Evolutionary conservation across 1,140 invertebrate genomes (phyloP).

Genomic region (Scaptodrosophila lebanonensis): DNA sequence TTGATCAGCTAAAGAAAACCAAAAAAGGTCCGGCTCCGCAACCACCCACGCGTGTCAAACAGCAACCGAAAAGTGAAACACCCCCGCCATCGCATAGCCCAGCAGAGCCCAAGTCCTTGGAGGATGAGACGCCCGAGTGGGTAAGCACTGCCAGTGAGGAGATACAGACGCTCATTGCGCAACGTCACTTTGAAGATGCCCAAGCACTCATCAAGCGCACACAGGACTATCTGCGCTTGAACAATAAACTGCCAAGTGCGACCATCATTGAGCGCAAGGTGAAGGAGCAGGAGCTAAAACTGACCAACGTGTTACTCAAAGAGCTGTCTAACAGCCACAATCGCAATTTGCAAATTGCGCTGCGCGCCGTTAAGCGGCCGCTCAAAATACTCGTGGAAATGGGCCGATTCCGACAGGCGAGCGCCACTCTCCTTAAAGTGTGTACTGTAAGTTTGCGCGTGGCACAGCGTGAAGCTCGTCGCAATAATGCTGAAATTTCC

Average conservation of each 20-base stretch:
- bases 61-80: slow-evolving; percentile 67
- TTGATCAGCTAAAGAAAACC: slow-evolving; percentile 81
- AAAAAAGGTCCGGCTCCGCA: slow-evolving; percentile 78
- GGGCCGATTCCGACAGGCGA: slow-evolving; percentile 60
- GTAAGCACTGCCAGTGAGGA: slow-evolving; percentile 94
- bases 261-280: slow-evolving; percentile 79
- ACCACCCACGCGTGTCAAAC: slow-evolving; percentile 80
- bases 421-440: slow-evolving; percentile 63
- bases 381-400: slow-evolving; percentile 88
- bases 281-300: slow-evolving; percentile 85
- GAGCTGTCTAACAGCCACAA: slow-evolving; percentile 92
- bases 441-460: slow-evolving; percentile 63
- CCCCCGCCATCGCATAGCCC: slow-evolving; percentile 47
- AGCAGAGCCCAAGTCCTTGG: slow-evolving; percentile 78
- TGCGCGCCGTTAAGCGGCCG: slow-evolving; percentile 90
- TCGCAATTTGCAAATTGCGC: slow-evolving; percentile 94
- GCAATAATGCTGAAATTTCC: slow-evolving; percentile 72
- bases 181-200: slow-evolving; percentile 97
- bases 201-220: slow-evolving; percentile 90
- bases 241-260: slow-evolving; percentile 36
- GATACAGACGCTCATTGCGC: slow-evolving; percentile 97
- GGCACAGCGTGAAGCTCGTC: slow-evolving; percentile 67
- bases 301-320: slow-evolving; percentile 91
- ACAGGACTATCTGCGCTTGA: slow-evolving; percentile 79
- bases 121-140: slow-evolving; percentile 89